Base-by-base conservation (phyloP, 2,113 vertebrate species). In the Cryptomyrus ogoouensis region DNA sequence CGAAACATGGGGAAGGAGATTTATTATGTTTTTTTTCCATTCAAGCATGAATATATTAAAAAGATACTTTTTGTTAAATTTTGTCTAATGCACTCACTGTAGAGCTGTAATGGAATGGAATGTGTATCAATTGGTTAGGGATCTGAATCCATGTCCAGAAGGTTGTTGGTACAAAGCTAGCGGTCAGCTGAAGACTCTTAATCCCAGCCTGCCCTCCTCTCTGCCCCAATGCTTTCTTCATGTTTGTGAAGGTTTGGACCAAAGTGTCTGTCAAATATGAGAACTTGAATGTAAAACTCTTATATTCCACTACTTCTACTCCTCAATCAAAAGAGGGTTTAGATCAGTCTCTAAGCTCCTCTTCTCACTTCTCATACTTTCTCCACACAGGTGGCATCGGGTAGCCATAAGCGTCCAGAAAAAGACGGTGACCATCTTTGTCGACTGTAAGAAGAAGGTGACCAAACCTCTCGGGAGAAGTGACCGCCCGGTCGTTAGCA, bases 361-460 rank as follows among this genome's bases (percentile, higher is more conserved):
- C 74, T 50, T 3, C 50, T 84, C 35, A n/a, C 21, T 44, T 35
- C 77, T 42, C 50, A 7, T 56, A 50, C 70, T 39, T 35, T 62
- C 49, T 19, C 46, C 49, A 91, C 91, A 88, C 90, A 99, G 98
- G 94, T 99, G 98, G 98, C 98, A 99, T 93, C 97, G 98, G 58
- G 96, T 99, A 5, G 98, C 98, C n/a, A 97, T 99, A 93, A 99
- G 98, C 0, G 97, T 99, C 90, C 98, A 99, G 92, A 98, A 98
- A 95, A 98, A 98, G 93, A 97, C 94, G 2, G 96, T 98, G 93
- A 99, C 98, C 47, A 98, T 99, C 95, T 97, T 99, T 91, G 96
- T 99, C 91, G 98, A 99, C 93, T 99, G 98, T 95, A 99, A 98
- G 92, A 98, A 98, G 95, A 99, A 98, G 94, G 89, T 96, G 86